Evolutionary conservation across 2,113 vertebrate species (phyloP).

Genomic region (Azemiops feae): DNA sequence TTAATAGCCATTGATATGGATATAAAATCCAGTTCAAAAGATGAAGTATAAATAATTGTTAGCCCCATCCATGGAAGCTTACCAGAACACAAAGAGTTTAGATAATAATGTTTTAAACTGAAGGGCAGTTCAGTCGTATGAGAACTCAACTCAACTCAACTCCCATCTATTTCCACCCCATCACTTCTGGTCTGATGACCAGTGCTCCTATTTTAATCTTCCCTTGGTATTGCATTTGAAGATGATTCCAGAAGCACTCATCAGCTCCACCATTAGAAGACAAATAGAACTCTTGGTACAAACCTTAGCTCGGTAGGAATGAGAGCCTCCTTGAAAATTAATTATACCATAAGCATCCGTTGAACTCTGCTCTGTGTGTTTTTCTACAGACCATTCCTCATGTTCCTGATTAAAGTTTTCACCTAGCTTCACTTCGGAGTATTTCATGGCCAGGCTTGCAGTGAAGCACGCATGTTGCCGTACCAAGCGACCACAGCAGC

Average conservation of each 20-base stretch:
- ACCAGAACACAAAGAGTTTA: neutral
- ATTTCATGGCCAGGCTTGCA: conserved; percentile 92
- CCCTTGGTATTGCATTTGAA: neutral
- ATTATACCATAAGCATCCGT: conserved; percentile 96
- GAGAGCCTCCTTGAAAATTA: conserved; percentile 98
- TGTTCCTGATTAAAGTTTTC: conserved; percentile 77
- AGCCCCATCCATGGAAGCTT: neutral
- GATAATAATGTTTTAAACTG: neutral
- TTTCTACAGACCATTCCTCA: conserved; percentile 96
- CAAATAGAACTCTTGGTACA: neutral
- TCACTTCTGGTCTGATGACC: neutral
- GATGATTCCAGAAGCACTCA: neutral
- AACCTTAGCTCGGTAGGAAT: conserved; percentile 98
- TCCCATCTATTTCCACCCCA: neutral
- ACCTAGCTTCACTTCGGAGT: conserved; percentile 94
- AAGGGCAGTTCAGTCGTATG: neutral
- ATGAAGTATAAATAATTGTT: neutral
- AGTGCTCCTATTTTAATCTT: neutral
- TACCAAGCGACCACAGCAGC: conserved; percentile 95
- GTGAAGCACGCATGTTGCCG: conserved; percentile 96
- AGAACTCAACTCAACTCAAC: neutral
- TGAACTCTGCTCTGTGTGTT: conserved; percentile 92
- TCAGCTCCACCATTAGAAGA: accelerated
- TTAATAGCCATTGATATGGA: neutral
- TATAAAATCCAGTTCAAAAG: neutral